Base-by-base conservation (phyloP, 2,888 invertebrate genomes). In the Melipona bicolor region DNA sequence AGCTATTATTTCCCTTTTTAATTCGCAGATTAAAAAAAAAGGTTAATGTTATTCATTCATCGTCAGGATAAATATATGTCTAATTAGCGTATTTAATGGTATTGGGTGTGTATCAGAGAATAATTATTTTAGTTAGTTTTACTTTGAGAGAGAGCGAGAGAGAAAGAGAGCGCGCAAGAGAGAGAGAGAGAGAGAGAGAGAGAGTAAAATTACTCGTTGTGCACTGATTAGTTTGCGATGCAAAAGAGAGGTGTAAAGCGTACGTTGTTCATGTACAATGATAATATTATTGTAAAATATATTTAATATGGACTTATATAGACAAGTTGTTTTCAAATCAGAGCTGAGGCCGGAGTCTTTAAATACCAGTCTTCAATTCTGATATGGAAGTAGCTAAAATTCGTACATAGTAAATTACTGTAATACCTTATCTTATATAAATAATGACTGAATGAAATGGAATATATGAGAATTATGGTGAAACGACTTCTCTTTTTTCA, bases 241-340 rank as follows among this genome's bases (percentile, higher is more conserved):
- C 87, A 88, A 90, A 61, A 77, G 86, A 81, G 88, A 91, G 92
- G 91, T 92, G 91, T 93, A 91, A 93, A 94, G 91, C 92, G 92
- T 93, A 94, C 89, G 92, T 94, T 94, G 94, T 94, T 94, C 92
- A 93, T 94, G 92, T 93, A 94, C 93, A 94, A 93, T 93, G 92
- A 93, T 94, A 93, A 93, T 93, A 94, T 93, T 93, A 93, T 93
- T 94, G 93, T 94, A 94, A 94, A 94, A 94, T 94, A 94, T 94
- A 94, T 94, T 93, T 94, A 94, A 93, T 93, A 93, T 92, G 93
- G 92, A 93, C 92, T 93, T 91, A 90, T 90, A 91, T 91, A 90
- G 88, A 90, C 87, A 89, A 90, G 88, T 91, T 93, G 90, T 90
- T 93, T 93, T 93, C 89, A 91, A 91, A 92, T 92, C 91, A 91